phyloP scores from a whole-genome alignment of 2,113 vertebrate genomes.

The Festucalex cinctus region DNA sequence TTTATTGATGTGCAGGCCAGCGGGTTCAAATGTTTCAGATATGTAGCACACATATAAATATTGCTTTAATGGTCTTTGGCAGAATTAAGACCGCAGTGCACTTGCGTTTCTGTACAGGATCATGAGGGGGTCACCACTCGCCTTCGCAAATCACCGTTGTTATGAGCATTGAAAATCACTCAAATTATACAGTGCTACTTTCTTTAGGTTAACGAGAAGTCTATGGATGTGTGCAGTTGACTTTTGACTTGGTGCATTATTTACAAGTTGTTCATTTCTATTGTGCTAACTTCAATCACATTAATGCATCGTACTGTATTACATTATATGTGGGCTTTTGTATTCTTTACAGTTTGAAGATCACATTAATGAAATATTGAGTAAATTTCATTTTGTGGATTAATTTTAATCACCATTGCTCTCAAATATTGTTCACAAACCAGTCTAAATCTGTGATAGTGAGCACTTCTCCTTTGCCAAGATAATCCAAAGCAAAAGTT shows the following conservation, averaged over 20 bases:
- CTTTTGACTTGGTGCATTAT: background rate
- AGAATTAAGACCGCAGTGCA: background rate
- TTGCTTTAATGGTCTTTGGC: background rate
- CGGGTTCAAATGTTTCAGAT: background rate
- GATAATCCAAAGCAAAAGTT: no score
- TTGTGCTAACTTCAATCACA: no score
- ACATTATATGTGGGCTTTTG: no score
- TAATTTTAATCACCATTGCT: no score
- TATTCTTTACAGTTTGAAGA: no score
- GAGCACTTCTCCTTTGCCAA: no score
- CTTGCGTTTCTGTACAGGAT: background rate
- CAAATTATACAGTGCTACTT: background rate
- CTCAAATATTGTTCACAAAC: no score
- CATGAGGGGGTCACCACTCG: background rate
- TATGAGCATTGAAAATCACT: background rate
- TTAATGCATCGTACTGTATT: no score
- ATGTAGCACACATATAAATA: background rate
- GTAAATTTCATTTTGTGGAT: background rate
- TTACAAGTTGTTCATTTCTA: background rate
- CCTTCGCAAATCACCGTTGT: background rate
- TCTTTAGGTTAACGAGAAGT: background rate
- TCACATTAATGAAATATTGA: background rate
- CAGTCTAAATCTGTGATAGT: no score
- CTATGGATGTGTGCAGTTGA: background rate
- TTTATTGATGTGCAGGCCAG: constrained; percentile 1